Evolutionary conservation across 2,888 invertebrate species (phyloP).

Genomic region (Pegoplata infirma): DNA sequence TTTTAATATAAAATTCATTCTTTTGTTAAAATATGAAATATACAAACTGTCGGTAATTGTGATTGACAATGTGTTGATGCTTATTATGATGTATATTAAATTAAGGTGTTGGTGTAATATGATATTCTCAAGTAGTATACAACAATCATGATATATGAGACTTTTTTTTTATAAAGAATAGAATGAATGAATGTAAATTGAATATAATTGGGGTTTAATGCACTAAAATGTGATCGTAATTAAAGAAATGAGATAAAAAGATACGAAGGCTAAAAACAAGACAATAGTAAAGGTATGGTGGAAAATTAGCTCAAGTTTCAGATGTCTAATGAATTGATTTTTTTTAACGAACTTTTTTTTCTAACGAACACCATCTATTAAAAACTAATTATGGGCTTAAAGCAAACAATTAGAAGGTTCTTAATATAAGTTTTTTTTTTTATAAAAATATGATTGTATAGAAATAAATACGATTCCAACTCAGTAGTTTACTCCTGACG

Average conservation of each 20-base stretch:
- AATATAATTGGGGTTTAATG: constrained; percentile 20
- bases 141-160: constrained; percentile 36
- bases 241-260: not conserved
- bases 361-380: too few species aligned
- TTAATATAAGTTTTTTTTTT: too few species aligned
- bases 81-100: constrained; percentile 46
- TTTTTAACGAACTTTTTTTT: too few species aligned
- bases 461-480: too few species aligned
- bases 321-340: too few species aligned
- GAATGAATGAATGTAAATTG: constrained; percentile 15
- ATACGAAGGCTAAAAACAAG: too few species aligned
- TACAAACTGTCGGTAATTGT: constrained; percentile 56
- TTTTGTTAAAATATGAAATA: constrained; percentile 24
- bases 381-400: too few species aligned
- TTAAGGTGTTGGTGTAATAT: constrained; percentile 56
- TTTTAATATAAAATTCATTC: constrained; percentile 9
- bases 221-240: not conserved
- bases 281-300: too few species aligned
- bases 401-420: too few species aligned
- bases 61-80: constrained; percentile 63
- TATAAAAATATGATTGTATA: too few species aligned
- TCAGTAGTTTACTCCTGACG: too few species aligned
- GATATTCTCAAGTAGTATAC: constrained; percentile 23
- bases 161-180: not conserved
- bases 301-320: too few species aligned